Base-by-base conservation (phyloP, 2,888 invertebrate genomes). In the Ctenicera cuprea region DNA sequence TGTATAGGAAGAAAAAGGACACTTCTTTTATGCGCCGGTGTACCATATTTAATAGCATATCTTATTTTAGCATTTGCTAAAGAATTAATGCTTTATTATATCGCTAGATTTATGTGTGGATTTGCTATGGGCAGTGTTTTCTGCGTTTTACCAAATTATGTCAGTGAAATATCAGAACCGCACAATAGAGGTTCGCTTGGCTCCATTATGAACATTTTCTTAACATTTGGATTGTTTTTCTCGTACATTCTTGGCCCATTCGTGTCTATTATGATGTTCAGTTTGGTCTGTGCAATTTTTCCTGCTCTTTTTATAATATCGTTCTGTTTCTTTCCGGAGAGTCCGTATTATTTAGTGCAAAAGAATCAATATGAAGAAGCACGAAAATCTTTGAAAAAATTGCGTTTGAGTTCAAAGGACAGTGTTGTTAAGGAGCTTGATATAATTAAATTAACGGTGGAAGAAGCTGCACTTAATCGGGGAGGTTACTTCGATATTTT, bases 151-250 rank as follows among this genome's bases (percentile, higher is more conserved):
- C 95, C 95, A 0, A 93, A 95, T 90, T 96, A 95, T 86, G 91
- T 95, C 76, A 94, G 94, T 54, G 96, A 96, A 86, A 93, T 95
- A 50, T 91, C 81, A 3, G 78, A 77, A 70, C 91, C 92, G 71
- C 92, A 93, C 22, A 90, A 92, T 9, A 89, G 96, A 0, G 97
- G 97, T 0, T 91, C 94, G 0, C 88, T 96, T 0, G 96, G 96
- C 0, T 94, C 96, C 0, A 92, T 95, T 74, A 91, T 96, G 80
- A 94, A 95, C 81, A 88, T 92, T 33, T 94, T 94, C 87, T 91
- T 95, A 41, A 88, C 88, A 0, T 66, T 91, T 1, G 95, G 95
- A 5, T 90, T 93, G 82, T 84, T 95, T 7, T 90, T 93, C 71
- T 88, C 93, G 0, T 95, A 94, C 85, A 86, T 86, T 0, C 89